Evolutionary conservation across 2,888 invertebrate genomes (phyloP), one percentile per base, ranked within the genome.

Genomic region (Dolomedes plantarius): DNA sequence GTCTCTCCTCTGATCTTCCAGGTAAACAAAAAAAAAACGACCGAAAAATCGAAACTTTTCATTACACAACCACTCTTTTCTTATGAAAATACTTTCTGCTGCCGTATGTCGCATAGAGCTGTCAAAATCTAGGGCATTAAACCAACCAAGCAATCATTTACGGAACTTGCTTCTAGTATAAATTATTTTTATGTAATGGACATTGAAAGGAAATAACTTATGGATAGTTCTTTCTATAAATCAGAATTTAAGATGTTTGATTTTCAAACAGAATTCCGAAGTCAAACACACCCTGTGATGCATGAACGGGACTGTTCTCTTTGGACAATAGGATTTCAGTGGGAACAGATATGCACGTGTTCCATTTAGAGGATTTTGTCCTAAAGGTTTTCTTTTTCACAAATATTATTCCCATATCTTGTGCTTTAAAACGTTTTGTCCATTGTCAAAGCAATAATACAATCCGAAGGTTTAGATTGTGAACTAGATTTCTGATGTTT

Each of bases 391-490:
- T 67, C 23, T 67, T 28, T 36, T 67, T 67, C 32, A 13, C 32
- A 36, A 27, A 31, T 67, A 32, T 32, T 67, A 56, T n/a, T 67
- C 31, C 29, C 13, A 6, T 67, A 32, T 67, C 32, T 31, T n/a
- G 65, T 19, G 67, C 19, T 19, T 31, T 16, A 67, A 67, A 67
- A 32, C 27, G 32, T 32, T 67, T 32, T 36, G 32, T 67, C 67
- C 19, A 67, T 67, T 67, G 67, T 67, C 23, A 67, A 67, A 32
- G 62, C 23, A 31, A 36, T n/a, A 36, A 32, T 36, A n/a, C 65
- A 65, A 65, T 65, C 31, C 28, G n/a, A 7, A 32, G 31, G 16
- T 32, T 67, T 28, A 32, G 32, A 67, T 32, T 11, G 36, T 36
- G 67, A 36, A 16, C 67, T 67, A 31, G 67, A 67, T 67, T 16